These are phyloP conservation scores for Allophyes oxyacanthae DNA, from an alignment of 2,888 invertebrate genomes.

Conservation along the genomic window DNA sequence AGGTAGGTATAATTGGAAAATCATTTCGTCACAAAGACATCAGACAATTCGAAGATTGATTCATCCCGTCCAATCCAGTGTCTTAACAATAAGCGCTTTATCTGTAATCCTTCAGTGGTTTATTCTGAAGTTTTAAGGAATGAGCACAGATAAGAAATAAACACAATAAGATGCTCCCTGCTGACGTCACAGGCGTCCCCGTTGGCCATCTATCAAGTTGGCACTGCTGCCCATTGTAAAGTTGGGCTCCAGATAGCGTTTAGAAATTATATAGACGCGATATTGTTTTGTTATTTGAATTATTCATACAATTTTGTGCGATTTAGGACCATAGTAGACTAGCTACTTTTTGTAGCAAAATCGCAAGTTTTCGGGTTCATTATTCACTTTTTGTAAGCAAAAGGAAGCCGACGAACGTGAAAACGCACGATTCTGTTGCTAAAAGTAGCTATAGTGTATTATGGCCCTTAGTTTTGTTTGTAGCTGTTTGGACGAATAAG, in stretches of 20 bases:
- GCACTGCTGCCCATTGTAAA: constrained; percentile 61
- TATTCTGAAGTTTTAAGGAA: constrained; percentile 54
- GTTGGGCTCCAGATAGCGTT: constrained; percentile 57
- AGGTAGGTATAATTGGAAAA: constrained; percentile 36
- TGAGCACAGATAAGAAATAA: constrained; percentile 54
- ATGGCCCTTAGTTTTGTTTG: no score
- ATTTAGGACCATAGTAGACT: constrained; percentile 1
- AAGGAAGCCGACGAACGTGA: no score
- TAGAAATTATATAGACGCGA: constrained; percentile 57
- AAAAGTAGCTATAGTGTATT: no score
- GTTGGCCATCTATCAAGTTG: constrained; percentile 67
- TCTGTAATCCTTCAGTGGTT: constrained; percentile 54
- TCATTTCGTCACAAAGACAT: constrained; percentile 34
- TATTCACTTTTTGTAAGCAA: no score
- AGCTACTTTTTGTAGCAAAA: no score
- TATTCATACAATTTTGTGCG: constrained; percentile 28
- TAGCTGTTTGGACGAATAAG: no score
- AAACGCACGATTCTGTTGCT: no score
- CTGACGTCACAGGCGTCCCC: constrained; percentile 63
- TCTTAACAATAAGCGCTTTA: constrained; percentile 45
- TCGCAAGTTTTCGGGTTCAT: no score
- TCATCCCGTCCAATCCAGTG: constrained; percentile 44
- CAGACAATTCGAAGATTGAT: constrained; percentile 55
- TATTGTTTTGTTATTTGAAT: constrained; percentile 46
- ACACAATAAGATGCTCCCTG: constrained; percentile 55